phyloP scores from a whole-genome alignment of 1,140 invertebrate species.

The Halesus radiatus region DNA sequence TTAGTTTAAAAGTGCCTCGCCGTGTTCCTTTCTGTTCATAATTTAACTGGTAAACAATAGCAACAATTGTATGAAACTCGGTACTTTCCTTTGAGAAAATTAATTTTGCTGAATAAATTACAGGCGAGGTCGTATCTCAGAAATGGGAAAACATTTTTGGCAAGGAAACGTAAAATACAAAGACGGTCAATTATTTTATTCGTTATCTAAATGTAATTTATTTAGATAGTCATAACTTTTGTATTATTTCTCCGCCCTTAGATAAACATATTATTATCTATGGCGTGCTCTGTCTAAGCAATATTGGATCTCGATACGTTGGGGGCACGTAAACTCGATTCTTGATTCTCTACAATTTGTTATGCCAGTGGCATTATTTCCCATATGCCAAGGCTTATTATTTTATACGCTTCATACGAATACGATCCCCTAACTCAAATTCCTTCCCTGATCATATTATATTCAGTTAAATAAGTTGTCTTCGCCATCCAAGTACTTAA shows the following conservation, averaged over 20 bases:
- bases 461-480: too few species aligned
- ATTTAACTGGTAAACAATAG: slow-evolving; percentile 36
- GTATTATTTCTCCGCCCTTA: slow-evolving; percentile 3
- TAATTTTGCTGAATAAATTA: slow-evolving; percentile 34
- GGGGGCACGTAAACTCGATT: too few species aligned
- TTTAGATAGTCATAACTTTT: slow-evolving; percentile 32
- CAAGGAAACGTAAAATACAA: slow-evolving; percentile 23
- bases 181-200: slow-evolving; percentile 21
- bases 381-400: too few species aligned
- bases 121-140: slow-evolving; percentile 11
- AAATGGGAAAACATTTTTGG: slow-evolving; percentile 28
- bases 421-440: too few species aligned
- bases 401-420: too few species aligned
- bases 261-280: background rate
- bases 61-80: slow-evolving; percentile 26
- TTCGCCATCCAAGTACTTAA: too few species aligned
- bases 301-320: background rate
- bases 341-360: too few species aligned
- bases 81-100: slow-evolving; percentile 33
- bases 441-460: too few species aligned
- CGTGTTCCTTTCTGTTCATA: slow-evolving; percentile 21
- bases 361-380: too few species aligned
- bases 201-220: slow-evolving; percentile 32
- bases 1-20: slow-evolving; percentile 21
- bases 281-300: background rate